Percentiles rank a stretch among this genome's conserved stretches.
These are phyloP conservation scores for Ptychobarbus kaznakovi DNA, from an alignment of 2,797 vertebrate species.

Conservation along the genomic window DNA sequence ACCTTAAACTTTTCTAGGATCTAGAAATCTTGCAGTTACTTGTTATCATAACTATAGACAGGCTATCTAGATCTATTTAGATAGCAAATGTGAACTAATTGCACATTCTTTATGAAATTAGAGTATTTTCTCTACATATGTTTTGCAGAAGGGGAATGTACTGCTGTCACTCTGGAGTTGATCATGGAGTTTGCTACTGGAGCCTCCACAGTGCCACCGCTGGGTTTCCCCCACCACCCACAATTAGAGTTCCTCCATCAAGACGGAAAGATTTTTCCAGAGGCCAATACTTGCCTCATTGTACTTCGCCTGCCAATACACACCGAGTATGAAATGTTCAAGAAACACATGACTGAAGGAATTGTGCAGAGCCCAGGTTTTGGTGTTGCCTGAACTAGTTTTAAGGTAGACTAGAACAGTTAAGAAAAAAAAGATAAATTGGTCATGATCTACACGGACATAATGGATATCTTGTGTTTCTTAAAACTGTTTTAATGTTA, in stretches of 20 bases:
- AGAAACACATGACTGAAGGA: constrained; percentile 18
- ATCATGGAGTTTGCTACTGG: constrained; percentile 41
- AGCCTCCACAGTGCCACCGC: constrained; percentile 24
- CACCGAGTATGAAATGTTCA: neutral
- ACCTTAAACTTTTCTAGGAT: no score
- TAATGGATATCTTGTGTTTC: no score
- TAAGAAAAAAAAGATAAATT: no score
- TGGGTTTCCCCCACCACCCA: constrained; percentile 19
- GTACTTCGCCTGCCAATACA: constrained; percentile 27
- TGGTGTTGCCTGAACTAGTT: neutral
- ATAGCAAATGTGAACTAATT: no score
- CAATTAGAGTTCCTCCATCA: constrained; percentile 41
- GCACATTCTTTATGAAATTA: no score
- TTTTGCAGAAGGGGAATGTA: constrained; percentile 19
- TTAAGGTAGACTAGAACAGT: no score
- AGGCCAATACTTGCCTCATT: constrained; percentile 29
- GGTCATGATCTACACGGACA: no score
- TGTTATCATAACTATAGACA: no score
- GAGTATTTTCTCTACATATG: neutral
- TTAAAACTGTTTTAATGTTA: no score
- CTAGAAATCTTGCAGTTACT: no score
- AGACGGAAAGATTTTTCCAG: constrained; percentile 10
- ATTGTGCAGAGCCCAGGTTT: constrained; percentile 21
- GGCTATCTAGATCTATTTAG: no score
- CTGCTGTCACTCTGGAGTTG: constrained; percentile 25